Percentiles rank a stretch among this genome's conserved stretches.
Conservation (phyloP, 2,888 invertebrate species). For the Gortyna flavago region DNA sequence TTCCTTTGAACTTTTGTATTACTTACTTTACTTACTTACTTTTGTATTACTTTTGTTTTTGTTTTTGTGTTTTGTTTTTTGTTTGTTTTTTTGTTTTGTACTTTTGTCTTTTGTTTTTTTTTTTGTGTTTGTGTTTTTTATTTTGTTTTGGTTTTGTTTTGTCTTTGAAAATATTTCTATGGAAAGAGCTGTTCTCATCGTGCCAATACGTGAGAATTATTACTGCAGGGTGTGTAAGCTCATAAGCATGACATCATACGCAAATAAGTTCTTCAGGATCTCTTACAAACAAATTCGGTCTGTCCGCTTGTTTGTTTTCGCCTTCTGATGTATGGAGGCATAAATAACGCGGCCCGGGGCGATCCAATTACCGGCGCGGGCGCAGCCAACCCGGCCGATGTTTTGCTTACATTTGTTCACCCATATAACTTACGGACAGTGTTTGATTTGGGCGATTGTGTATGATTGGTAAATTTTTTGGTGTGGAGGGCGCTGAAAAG, state of each 20-base stretch:
- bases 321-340: slow-evolving; percentile 80
- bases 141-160: too few species aligned
- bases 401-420: slow-evolving; percentile 65
- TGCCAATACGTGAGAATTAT: neutral
- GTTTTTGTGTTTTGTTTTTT: too few species aligned
- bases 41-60: too few species aligned
- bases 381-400: slow-evolving; percentile 45
- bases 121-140: too few species aligned
- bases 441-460: slow-evolving; percentile 55
- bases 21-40: too few species aligned
- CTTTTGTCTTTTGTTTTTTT: too few species aligned
- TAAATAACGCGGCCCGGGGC: slow-evolving; percentile 83
- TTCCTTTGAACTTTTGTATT: too few species aligned
- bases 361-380: slow-evolving; percentile 79
- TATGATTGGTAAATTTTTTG: slow-evolving; percentile 33
- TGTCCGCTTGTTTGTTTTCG: slow-evolving; percentile 80
- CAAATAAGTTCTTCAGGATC: slow-evolving; percentile 61
- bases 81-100: too few species aligned
- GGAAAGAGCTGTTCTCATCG: too few species aligned
- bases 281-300: slow-evolving; percentile 58
- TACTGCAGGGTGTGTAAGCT: neutral
- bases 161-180: neutral
- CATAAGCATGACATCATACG: slow-evolving; percentile 48
- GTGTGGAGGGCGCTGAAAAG: slow-evolving; percentile 1
- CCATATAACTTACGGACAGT: slow-evolving; percentile 52